A percentile compares a stretch with the other conserved stretches of the same genome.
Evolutionary conservation across 2,888 invertebrate genomes (phyloP).

Genomic region (Chloroclysta siterata): DNA sequence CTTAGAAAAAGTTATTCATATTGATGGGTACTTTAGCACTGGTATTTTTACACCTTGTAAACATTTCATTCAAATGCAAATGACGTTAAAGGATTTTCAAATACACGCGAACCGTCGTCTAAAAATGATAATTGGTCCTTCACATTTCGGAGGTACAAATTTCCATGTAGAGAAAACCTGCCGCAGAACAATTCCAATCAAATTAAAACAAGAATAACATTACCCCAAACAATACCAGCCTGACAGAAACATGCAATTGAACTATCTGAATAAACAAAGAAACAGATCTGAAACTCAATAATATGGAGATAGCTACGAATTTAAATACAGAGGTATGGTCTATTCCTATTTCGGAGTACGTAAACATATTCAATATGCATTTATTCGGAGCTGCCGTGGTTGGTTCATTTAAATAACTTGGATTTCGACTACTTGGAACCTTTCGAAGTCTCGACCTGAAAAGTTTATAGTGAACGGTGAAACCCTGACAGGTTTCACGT

Average conservation of each 20-base stretch:
- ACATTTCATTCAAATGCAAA: too few relatives aligned
- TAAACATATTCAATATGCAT: conserved; percentile 83
- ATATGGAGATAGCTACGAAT: conserved; percentile 76
- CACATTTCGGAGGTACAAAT: background rate
- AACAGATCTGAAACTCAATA: conserved; percentile 65
- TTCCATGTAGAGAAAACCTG: background rate
- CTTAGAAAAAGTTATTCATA: too few relatives aligned
- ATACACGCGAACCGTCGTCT: too few relatives aligned
- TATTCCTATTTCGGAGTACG: conserved; percentile 72
- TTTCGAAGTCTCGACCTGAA: conserved; percentile 41
- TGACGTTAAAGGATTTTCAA: too few relatives aligned
- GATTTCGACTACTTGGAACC: conserved; percentile 49
- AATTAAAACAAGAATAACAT: conserved; percentile 7
- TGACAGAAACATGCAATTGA: conserved; percentile 15
- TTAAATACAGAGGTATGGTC: conserved; percentile 77
- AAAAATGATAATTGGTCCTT: background rate
- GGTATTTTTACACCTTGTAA: too few relatives aligned
- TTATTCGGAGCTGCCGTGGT: conserved; percentile 73
- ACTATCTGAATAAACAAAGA: conserved; percentile 45
- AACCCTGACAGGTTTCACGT: conserved; percentile 21
- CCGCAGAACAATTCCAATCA: conserved; percentile 4
- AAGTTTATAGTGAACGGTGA: conserved; percentile 21
- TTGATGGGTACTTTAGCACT: too few relatives aligned
- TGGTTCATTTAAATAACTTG: conserved; percentile 79
- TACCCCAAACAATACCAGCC: conserved; percentile 17